Base-by-base conservation (phyloP, 2,888 invertebrate genomes). In the Lasioglossum pauxillum region DNA sequence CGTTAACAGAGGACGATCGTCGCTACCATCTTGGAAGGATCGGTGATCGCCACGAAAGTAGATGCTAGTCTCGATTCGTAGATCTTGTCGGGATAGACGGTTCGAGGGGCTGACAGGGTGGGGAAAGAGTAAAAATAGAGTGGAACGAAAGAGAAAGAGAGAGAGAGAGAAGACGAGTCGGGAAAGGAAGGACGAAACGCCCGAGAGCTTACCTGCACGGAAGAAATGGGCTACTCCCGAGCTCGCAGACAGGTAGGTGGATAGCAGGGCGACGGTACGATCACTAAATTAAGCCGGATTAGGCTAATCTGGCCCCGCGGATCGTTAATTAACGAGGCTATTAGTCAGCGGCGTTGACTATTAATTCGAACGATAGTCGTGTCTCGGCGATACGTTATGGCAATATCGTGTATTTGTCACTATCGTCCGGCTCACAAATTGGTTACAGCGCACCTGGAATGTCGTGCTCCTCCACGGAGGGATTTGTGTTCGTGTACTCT, bases 371-470 rank as follows among this genome's bases (percentile, higher is more conserved):
- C 90, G 93, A 94, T 93, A 93, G 93, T 92, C 90, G 89, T 88
- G 88, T 87, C 88, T 89, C 86, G 89, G 86, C 93, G 91, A 93
- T 93, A 92, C 91, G 92, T 93, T 93, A 93, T 92, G 91, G 92
- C 92, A 94, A 93, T 94, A 94, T 93, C 93, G 92, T 93, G 93
- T 93, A 93, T 93, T 93, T 93, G 93, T 94, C 93, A 93, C 93
- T 93, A 93, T 93, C 91, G 87, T 89, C 90, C 89, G 87, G 91
- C 91, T 93, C 93, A 93, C 93, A 93, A 93, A 93, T 93, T 93
- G 93, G 92, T 93, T 93, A 93, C 93, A 93, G 91, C 91, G 91
- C 91, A 93, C 89, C 91, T 91, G 93, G 93, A 92, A 92, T 92
- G 92, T 90, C 90, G 90, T 86, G 86, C 83, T 82, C 88, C 82